A percentile compares a stretch with the other conserved stretches of the same genome.
These are phyloP conservation scores for Noctuana brunneofusca DNA, from an alignment of 2,888 invertebrate species.

Conservation along the genomic window DNA sequence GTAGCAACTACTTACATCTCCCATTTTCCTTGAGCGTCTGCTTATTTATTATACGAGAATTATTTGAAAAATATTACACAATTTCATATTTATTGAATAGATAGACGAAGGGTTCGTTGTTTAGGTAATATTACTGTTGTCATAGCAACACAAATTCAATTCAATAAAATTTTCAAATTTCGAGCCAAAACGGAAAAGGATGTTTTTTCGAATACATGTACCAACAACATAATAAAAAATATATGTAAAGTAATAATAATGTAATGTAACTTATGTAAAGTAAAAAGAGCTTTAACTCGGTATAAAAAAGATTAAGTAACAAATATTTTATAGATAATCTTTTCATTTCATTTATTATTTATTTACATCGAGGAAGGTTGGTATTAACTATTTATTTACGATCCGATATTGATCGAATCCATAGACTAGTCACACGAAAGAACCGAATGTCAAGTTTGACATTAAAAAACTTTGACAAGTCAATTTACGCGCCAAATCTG, in stretches of 20 bases:
- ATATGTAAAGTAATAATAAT: no score
- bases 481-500: conserved; percentile 2
- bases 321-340: no score
- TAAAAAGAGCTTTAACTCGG: no score
- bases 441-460: not conserved
- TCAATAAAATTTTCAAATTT: conserved; percentile 13
- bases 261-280: no score
- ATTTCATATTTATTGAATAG: not conserved
- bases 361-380: no score
- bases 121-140: conserved; percentile 13
- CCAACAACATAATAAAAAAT: not conserved
- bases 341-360: no score
- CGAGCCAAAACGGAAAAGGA: not conserved
- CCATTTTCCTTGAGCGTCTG: conserved; percentile 3
- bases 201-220: not conserved
- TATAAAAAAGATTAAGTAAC: no score
- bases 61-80: not conserved
- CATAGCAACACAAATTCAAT: conserved; percentile 18
- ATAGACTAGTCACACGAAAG: no score
- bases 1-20: conserved; percentile 8
- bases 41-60: not conserved
- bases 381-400: no score
- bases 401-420: not conserved
- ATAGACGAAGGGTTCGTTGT: not conserved
- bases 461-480: not conserved